Evolutionary conservation across 1,140 invertebrate genomes (phyloP), one percentile per base, ranked within the genome.

Genomic region (Diorhabda sublineata): DNA sequence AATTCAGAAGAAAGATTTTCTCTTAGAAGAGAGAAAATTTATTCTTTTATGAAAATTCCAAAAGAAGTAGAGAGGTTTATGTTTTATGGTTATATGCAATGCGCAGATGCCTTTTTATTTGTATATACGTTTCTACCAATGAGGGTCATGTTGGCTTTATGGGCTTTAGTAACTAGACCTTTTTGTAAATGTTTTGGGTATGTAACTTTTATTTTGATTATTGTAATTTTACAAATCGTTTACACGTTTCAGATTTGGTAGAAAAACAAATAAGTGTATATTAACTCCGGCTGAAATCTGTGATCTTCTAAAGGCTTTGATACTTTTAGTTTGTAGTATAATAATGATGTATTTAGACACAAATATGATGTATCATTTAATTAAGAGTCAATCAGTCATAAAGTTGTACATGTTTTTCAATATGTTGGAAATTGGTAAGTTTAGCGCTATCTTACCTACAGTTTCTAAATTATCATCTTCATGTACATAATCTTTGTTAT

Each of bases 331-430:
- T 43, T 94, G 94, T 75, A 93, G 91, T 79, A 84, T 92, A 66
- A 83, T 96, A 45, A 92, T 97, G 83, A 91, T 91, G 71, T 92
- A 94, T 76, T 89, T 99, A 66, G 98, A 99, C 81, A 98, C 96
- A 7, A 98, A 97, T 71, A 95, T 99, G 86, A 91, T 99, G 85
- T 99, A 99, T 83, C 98, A 99, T 83, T 85, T 98, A 72, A 97
- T 99, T 43, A 96, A 99, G 81, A 97, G 95, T 77, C 98, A 99
- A 80, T 97, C 96, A 65, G 94, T 98, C 61, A 98, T 99, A 79
- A 99, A 99, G 81, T 84, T 99, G 61, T 99, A 99, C 81, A 97
- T 99, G 80, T 98, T 99, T 84, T 99, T 97, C 81, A 99, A 99
- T 84, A 99, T 99, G 96, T 83, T 99, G 62, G 98, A 99, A 86